Percentiles rank a stretch among this genome's conserved stretches.
Conservation (phyloP, 2,797 vertebrate genomes). For the Phoeniculus purpureus region DNA sequence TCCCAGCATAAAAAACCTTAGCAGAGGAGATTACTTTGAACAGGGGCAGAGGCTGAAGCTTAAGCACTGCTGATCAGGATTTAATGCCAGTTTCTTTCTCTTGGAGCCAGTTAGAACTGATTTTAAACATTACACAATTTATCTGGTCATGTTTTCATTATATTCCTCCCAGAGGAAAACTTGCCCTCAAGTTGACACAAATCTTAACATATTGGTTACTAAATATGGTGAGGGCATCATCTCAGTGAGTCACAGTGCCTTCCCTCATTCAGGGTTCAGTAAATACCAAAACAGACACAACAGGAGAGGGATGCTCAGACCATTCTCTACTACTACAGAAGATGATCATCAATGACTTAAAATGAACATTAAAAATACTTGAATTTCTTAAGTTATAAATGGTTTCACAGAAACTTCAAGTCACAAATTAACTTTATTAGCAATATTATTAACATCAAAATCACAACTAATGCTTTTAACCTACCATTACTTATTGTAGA, state of each 20-base stretch:
- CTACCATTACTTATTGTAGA: neutral
- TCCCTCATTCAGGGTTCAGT: neutral
- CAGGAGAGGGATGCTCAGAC: neutral
- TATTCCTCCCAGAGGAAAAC: conserved; percentile 29
- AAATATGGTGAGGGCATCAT: conserved; percentile 18
- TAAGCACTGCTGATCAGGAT: neutral
- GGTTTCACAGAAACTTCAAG: neutral
- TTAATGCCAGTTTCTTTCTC: neutral
- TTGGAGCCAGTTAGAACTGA: conserved; percentile 41
- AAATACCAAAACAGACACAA: neutral
- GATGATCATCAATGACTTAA: neutral
- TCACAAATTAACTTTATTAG: neutral
- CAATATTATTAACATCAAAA: neutral
- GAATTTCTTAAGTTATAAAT: neutral
- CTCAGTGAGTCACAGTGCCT: neutral
- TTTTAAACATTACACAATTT: conserved; percentile 52
- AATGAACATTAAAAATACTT: neutral
- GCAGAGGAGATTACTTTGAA: neutral
- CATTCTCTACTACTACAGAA: neutral
- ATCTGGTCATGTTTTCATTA: conserved; percentile 62
- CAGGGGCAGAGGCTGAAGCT: neutral
- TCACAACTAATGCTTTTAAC: neutral
- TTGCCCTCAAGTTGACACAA: conserved; percentile 40
- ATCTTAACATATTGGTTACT: conserved; percentile 46
- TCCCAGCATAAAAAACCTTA: neutral